A percentile compares a stretch with the other conserved stretches of the same genome.
Conservation (phyloP, 2,797 vertebrate species). For the Alcedo atthis region DNA sequence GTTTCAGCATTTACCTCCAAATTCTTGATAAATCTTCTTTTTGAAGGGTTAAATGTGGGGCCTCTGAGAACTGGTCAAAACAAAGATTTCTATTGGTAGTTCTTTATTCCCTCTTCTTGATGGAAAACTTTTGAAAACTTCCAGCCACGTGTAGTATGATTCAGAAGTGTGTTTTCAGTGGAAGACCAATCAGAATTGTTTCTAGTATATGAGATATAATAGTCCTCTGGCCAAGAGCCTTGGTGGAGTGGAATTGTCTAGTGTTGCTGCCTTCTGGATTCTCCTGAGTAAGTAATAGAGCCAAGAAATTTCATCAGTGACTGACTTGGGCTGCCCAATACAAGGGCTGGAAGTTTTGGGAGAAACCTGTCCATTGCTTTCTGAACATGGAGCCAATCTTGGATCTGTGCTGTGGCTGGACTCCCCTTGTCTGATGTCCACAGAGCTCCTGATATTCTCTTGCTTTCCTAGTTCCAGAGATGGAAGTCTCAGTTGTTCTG, state of each 20-base stretch:
- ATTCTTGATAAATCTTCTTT: not conserved
- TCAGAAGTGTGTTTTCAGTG: not conserved
- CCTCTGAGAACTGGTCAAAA: not conserved
- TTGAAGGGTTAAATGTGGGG: not conserved
- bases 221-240: not conserved
- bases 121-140: not conserved
- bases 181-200: not conserved
- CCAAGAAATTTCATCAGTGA: not conserved
- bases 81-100: not conserved
- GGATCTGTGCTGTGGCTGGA: not conserved
- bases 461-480: not conserved
- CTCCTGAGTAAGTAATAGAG: not conserved
- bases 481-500: not conserved
- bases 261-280: not conserved
- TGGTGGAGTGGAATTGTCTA: not conserved
- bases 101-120: not conserved
- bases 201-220: not conserved
- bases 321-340: not conserved
- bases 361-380: not conserved
- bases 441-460: not conserved
- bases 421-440: not conserved
- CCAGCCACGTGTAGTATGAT: fast-evolving
- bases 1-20: not conserved
- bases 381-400: not conserved
- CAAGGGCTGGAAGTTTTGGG: not conserved